A percentile compares a stretch with the other conserved stretches of the same genome.
Conservation (phyloP, 2,797 vertebrate species). For the Dermochelys coriacea region DNA sequence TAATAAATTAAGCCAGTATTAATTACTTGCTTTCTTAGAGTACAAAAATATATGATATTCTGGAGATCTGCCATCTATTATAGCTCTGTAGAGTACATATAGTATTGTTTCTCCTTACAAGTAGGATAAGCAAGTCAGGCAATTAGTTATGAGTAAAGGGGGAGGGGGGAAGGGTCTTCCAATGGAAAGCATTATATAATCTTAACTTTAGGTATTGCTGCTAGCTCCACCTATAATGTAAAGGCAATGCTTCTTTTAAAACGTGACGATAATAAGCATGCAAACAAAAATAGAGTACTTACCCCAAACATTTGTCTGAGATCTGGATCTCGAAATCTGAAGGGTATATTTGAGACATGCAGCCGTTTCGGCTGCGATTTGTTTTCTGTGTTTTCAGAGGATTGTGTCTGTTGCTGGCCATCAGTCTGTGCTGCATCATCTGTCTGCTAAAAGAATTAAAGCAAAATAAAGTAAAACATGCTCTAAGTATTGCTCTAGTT, state of each 20-base stretch:
- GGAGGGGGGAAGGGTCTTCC: neutral
- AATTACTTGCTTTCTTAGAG: neutral
- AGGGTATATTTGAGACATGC: constrained; percentile 97
- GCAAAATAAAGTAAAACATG: constrained; percentile 55
- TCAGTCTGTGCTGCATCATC: constrained; percentile 93
- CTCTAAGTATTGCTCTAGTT: neutral
- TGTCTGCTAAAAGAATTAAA: constrained; percentile 89
- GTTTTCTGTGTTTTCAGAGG: constrained; percentile 93
- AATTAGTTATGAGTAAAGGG: neutral
- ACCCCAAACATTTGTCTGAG: constrained; percentile 99
- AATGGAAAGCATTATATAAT: neutral
- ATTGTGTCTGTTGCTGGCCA: constrained; percentile 91
- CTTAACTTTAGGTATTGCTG: neutral
- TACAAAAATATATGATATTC: neutral
- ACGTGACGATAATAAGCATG: no score
- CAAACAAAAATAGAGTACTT: constrained; percentile 75
- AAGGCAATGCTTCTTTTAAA: neutral
- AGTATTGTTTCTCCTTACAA: neutral
- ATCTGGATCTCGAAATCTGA: constrained; percentile 96
- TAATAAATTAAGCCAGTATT: neutral
- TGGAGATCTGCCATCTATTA: neutral
- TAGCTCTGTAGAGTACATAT: neutral
- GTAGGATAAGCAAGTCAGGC: neutral
- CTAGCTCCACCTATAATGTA: accelerated
- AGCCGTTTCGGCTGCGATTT: constrained; percentile 96